Percentiles rank a stretch among this genome's conserved stretches.
Conservation (phyloP, 2,113 vertebrate genomes). For the Phyllostomus hastatus region DNA sequence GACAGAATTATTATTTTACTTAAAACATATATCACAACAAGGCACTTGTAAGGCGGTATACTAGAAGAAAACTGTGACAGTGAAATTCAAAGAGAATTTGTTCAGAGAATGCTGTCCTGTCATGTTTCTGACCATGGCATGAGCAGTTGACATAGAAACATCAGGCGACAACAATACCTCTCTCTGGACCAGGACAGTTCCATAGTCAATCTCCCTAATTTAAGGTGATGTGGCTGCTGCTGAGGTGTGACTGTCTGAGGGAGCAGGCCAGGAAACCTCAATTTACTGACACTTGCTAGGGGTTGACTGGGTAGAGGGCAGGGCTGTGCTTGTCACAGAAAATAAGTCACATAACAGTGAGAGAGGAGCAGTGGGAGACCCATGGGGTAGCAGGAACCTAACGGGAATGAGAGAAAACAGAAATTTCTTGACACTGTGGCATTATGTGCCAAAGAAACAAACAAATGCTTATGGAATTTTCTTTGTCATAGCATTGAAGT, state of each 20-base stretch:
- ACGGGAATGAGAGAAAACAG: not conserved
- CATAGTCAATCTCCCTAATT: not conserved
- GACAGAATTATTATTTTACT: not conserved
- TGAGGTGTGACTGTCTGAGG: not conserved
- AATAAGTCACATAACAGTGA: conserved; percentile 20
- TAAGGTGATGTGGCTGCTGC: not conserved
- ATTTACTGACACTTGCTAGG: not conserved
- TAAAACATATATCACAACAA: not conserved
- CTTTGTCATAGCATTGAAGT: conserved; percentile 47
- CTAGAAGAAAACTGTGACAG: not conserved
- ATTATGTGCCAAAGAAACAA: not conserved
- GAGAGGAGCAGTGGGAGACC: not conserved
- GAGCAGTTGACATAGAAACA: not conserved
- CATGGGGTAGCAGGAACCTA: not conserved
- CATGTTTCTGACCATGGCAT: not conserved
- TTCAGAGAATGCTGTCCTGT: not conserved
- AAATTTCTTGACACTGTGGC: conserved; percentile 24
- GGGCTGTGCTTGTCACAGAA: not conserved
- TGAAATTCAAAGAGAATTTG: not conserved
- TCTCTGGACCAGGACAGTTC: not conserved
- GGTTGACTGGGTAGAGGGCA: not conserved
- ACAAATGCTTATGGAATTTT: conserved; percentile 25
- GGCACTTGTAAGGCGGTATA: not conserved
- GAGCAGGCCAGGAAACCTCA: not conserved
- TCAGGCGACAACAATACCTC: not conserved